These are phyloP conservation scores for Atlantisia rogersi DNA, from an alignment of 2,113 vertebrate species.

Conservation along the genomic window DNA sequence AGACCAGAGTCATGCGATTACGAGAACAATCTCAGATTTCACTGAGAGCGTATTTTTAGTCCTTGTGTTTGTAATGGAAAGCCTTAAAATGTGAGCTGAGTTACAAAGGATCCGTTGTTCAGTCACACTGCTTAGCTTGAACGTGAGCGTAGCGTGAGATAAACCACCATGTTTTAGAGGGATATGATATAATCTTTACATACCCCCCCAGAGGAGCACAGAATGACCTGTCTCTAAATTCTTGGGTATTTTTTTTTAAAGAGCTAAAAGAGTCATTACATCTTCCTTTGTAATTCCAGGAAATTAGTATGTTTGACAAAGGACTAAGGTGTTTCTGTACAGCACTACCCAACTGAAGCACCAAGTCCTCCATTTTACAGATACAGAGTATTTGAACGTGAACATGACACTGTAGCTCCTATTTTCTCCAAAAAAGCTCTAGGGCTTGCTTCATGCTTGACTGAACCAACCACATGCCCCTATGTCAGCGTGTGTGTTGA, in stretches of 20 bases:
- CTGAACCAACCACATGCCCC: accelerated
- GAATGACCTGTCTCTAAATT: background rate
- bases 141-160: accelerated
- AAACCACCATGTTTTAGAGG: background rate
- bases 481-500: accelerated
- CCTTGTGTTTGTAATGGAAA: background rate
- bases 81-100: background rate
- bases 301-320: background rate
- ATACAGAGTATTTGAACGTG: accelerated
- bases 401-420: background rate
- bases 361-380: background rate
- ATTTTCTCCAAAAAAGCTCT: background rate
- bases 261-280: background rate
- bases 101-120: background rate
- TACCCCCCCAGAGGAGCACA: accelerated
- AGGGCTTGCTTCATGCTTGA: background rate
- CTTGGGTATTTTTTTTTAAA: background rate
- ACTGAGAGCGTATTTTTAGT: background rate
- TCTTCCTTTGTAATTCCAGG: background rate
- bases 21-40: background rate
- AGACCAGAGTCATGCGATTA: background rate
- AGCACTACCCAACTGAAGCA: background rate
- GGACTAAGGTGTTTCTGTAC: background rate
- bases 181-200: accelerated
- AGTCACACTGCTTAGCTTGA: background rate